phyloP scores from a whole-genome alignment of 1,140 invertebrate species.

The Battus philenor region DNA sequence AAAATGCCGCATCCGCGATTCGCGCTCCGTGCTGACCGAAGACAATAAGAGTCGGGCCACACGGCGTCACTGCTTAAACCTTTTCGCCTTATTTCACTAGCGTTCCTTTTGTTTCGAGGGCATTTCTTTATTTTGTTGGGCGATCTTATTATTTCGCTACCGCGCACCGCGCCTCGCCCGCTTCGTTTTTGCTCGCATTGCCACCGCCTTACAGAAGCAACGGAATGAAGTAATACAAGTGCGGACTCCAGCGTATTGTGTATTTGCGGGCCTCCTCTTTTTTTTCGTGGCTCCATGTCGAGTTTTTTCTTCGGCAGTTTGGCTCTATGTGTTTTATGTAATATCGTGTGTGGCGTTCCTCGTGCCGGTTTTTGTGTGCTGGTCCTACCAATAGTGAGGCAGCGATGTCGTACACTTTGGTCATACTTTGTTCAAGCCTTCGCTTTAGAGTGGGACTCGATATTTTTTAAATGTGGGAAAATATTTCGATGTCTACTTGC shows the following conservation, averaged over 20 bases:
- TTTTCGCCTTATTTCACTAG: constrained; percentile 72
- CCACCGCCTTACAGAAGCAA: constrained; percentile 34
- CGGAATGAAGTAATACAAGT: constrained; percentile 68
- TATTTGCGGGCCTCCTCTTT: constrained; percentile 53
- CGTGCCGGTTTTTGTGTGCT: background rate
- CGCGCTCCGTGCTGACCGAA: constrained; percentile 23
- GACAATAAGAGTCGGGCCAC: constrained; percentile 66
- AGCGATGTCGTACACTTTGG: too few species aligned
- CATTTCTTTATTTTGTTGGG: constrained; percentile 72
- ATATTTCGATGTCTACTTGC: too few species aligned
- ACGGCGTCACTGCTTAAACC: constrained; percentile 69
- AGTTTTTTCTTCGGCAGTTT: constrained; percentile 38
- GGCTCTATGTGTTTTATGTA: constrained; percentile 43
- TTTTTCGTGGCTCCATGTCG: constrained; percentile 37
- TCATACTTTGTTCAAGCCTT: too few species aligned
- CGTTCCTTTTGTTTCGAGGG: constrained; percentile 68
- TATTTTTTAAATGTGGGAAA: too few species aligned
- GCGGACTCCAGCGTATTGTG: constrained; percentile 56
- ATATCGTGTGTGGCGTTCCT: constrained; percentile 18
- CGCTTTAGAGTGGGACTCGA: too few species aligned
- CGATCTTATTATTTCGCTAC: constrained; percentile 75
- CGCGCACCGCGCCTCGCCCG: constrained; percentile 53
- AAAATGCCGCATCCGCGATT: constrained; percentile 35
- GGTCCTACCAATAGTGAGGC: too few species aligned
- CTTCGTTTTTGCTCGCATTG: constrained; percentile 65